Evolutionary conservation across 2,113 vertebrate genomes (phyloP).

Genomic region (Acanthochromis polyacanthus): DNA sequence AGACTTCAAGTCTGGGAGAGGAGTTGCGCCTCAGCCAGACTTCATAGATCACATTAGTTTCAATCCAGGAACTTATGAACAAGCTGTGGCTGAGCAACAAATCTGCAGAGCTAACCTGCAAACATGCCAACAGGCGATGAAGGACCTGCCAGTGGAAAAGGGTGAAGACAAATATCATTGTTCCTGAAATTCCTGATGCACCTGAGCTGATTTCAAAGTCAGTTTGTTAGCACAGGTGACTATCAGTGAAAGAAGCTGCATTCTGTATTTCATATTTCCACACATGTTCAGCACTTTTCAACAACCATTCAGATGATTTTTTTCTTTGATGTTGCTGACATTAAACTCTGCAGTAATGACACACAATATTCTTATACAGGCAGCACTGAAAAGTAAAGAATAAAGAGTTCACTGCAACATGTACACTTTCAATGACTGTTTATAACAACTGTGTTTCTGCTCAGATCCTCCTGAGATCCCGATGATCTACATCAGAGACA

Average conservation of each 20-base stretch:
- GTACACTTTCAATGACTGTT: not conserved
- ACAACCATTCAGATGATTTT: no score
- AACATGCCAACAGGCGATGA: rapidly evolving
- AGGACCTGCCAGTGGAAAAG: not conserved
- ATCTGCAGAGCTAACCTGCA: not conserved
- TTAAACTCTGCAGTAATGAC: no score
- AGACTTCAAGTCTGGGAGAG: not conserved
- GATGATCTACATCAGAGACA: slow-evolving; percentile 62
- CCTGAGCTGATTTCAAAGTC: no score
- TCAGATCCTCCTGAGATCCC: slow-evolving; percentile 74
- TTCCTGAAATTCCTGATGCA: no score
- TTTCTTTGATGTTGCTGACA: no score
- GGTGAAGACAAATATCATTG: slow-evolving; percentile 4
- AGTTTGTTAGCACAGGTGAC: no score
- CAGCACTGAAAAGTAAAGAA: no score
- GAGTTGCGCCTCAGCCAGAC: not conserved
- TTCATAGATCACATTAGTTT: rapidly evolving
- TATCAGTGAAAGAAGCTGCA: no score
- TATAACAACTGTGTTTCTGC: not conserved
- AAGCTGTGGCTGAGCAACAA: rapidly evolving
- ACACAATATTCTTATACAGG: no score
- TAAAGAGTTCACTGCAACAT: not conserved
- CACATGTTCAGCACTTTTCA: no score
- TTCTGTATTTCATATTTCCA: no score
- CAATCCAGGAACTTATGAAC: rapidly evolving